Base-by-base conservation (phyloP, 2,888 invertebrate genomes). In the Polydesmus complanatus region DNA sequence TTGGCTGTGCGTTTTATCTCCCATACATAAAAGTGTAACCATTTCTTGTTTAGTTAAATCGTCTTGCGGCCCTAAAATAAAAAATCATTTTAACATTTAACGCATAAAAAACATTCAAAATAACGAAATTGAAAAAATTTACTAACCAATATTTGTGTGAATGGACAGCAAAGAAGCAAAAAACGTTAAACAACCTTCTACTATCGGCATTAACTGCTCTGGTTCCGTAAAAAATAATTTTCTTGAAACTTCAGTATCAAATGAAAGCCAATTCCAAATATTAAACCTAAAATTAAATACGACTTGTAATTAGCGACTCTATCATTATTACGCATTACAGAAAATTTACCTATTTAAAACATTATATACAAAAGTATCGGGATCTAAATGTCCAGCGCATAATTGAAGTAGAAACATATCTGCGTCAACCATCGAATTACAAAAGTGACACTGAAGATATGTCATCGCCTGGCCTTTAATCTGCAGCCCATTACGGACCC, bases 391-490 rank as follows among this genome's bases (percentile, higher is more conserved):
- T 22, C 89, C 88, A 47, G 90, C 89, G 75, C 93, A 92, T 58
- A 95, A 83, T 80, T 97, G 96, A 67, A 96, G 78, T 70, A 96
- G 83, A 77, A 90, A 96, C 66, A 97, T 79, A 78, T 97, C 97
- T 72, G 95, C 90, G 75, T 97, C 96, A 14, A 94, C 91, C 91
- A 96, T 94, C 14, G 94, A 94, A 77, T 95, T 95, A 78, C 95
- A 96, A 78, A 97, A 96, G 77, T 96, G 95, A 68, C 93, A 93
- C 76, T 97, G 96, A 70, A 95, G 91, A 76, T 97, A 97, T 21
- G 95, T 94, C 94, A 95, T 95, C 47, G 94, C 94, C 77, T 97
- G 96, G n/a, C 95, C 95, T 75, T 91, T 92, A 71, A 97, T 95
- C 79, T 95, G 95, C 11, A 94, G 79, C 0, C 96, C 97, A 77